Conservation (phyloP, 2,797 vertebrate genomes). For the Cynodonichthys magdalenae region DNA sequence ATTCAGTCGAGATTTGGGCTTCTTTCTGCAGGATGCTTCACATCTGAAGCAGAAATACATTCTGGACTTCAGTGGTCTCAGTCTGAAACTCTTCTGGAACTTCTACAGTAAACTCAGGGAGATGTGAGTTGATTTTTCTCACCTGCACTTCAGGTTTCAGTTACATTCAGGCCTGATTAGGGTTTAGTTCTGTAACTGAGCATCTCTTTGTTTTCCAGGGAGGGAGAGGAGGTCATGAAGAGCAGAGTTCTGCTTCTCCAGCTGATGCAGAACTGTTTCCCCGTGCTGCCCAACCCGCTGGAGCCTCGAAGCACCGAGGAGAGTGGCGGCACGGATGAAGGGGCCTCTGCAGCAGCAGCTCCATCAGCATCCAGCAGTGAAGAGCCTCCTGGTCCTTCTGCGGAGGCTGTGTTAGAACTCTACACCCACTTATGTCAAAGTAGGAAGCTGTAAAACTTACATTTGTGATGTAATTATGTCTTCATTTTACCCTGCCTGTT, state of each 20-base stretch:
- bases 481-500: neutral
- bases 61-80: constrained; percentile 91
- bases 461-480: neutral
- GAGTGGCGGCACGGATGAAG: constrained; percentile 29
- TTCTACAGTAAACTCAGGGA: constrained; percentile 93
- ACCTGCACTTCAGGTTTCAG: neutral
- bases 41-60: constrained; percentile 90
- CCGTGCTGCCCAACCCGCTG: constrained; percentile 82
- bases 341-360: constrained; percentile 16
- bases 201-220: constrained; percentile 61
- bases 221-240: constrained; percentile 87
- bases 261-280: constrained; percentile 94
- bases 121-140: constrained; percentile 83
- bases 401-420: constrained; percentile 85
- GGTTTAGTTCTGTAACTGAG: neutral
- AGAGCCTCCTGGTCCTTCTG: constrained; percentile 50
- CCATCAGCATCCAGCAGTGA: constrained; percentile 55
- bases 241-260: constrained; percentile 89
- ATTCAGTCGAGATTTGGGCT: neutral
- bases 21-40: constrained; percentile 85
- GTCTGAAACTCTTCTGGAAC: constrained; percentile 90
- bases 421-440: constrained; percentile 91
- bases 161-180: neutral
- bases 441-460: constrained; percentile 57
- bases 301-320: constrained; percentile 64